Evolutionary conservation across 53 echinoderm and acorn worm species (phyloP).

Genomic region (Hippasteria phrygiana): DNA sequence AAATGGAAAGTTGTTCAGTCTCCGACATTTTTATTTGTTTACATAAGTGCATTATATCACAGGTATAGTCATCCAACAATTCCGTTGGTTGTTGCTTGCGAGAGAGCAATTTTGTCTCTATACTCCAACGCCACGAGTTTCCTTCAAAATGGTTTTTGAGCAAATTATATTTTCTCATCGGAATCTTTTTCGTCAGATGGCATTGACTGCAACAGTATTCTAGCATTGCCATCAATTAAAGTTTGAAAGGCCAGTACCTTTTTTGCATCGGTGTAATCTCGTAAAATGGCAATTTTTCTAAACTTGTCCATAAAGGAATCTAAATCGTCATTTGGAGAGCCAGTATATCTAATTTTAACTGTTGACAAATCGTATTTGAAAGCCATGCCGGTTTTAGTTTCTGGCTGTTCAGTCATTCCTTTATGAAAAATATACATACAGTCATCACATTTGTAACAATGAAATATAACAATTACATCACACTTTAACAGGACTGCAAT

Average conservation of each 20-base stretch:
- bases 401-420: not conserved
- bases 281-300: slow-evolving; percentile 26
- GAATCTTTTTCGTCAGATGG: slow-evolving; percentile 24
- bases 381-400: not conserved
- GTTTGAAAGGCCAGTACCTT: slow-evolving; percentile 38
- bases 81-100: slow-evolving; percentile 20
- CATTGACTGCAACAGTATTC: slow-evolving; percentile 28
- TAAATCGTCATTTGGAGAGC: slow-evolving; percentile 40
- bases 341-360: slow-evolving; percentile 20
- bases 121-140: slow-evolving; percentile 27
- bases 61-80: slow-evolving; percentile 36
- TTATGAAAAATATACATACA: too few relatives aligned
- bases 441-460: too few relatives aligned
- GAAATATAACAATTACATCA: not conserved
- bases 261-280: slow-evolving; percentile 45
- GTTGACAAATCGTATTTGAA: slow-evolving; percentile 32
- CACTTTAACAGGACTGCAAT: too few relatives aligned
- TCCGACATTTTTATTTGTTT: slow-evolving; percentile 36
- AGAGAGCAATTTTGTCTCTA: slow-evolving; percentile 37
- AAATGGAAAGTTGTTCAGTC: slow-evolving; percentile 35
- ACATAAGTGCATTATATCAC: slow-evolving; percentile 53
- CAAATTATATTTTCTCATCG: not conserved
- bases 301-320: slow-evolving; percentile 17
- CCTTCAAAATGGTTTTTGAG: slow-evolving; percentile 31
- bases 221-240: slow-evolving; percentile 25